phyloP scores from a whole-genome alignment of 2,888 invertebrate genomes.

The Crossocerus cetratus region DNA sequence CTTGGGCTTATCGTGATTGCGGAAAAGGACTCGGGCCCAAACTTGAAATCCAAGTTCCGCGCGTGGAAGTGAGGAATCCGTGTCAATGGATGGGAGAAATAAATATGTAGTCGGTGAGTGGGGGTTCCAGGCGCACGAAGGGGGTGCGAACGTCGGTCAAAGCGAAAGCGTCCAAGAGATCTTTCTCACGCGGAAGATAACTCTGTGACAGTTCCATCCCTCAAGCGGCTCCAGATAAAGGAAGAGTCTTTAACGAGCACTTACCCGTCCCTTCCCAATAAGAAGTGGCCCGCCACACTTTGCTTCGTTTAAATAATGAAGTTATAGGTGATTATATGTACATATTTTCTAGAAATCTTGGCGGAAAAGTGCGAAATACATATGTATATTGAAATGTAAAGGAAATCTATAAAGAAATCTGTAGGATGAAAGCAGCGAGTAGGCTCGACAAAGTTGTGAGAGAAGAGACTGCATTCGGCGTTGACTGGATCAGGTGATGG shows the following conservation, averaged over 20 bases:
- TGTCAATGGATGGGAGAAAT: constrained; percentile 14
- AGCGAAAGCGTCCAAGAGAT: constrained; percentile 9
- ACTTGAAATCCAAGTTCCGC: no score
- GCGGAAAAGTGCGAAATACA: background rate
- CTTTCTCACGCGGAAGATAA: constrained; percentile 54
- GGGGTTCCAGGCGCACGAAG: background rate
- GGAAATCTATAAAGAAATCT: background rate
- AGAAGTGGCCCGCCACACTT: constrained; percentile 19
- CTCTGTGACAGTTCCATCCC: constrained; percentile 48
- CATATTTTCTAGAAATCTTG: constrained; percentile 1
- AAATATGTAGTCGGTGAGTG: constrained; percentile 19
- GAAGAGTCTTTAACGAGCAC: constrained; percentile 62
- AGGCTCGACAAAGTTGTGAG: constrained; percentile 39
- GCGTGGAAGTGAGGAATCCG: background rate
- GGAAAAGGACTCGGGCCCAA: no score
- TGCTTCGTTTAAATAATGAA: constrained; percentile 18
- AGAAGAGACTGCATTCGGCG: constrained; percentile 46
- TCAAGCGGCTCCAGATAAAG: constrained; percentile 55
- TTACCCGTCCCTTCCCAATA: constrained; percentile 56
- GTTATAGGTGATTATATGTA: no score
- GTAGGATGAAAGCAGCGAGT: background rate
- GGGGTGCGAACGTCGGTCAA: constrained; percentile 40
- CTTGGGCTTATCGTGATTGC: no score
- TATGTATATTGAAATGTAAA: background rate
- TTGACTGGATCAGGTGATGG: constrained; percentile 50